Conservation (phyloP, 1,140 invertebrate species). For the Drosophila sulfurigaster region DNA sequence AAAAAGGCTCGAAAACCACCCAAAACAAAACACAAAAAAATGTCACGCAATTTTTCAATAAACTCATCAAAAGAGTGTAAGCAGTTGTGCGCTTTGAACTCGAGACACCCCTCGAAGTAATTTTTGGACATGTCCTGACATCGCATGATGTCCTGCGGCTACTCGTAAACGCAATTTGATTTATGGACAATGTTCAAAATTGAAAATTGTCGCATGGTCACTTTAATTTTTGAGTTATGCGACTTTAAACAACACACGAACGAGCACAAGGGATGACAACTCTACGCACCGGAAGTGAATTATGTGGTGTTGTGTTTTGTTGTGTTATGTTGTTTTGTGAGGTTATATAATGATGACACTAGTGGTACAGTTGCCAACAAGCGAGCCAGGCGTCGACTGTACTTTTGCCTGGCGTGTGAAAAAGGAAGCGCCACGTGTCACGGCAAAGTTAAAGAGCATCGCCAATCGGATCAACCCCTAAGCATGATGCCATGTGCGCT, state of each 20-base stretch:
- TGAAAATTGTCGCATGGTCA: conserved; percentile 81
- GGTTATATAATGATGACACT: conserved; percentile 71
- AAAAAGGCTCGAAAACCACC: conserved; percentile 56
- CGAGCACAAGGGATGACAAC: conserved; percentile 9
- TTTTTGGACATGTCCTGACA: neutral
- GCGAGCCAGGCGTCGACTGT: conserved; percentile 47
- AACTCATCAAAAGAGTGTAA: conserved; percentile 73
- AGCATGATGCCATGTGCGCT: conserved; percentile 4
- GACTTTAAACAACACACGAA: conserved; percentile 66
- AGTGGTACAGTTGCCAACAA: conserved; percentile 58
- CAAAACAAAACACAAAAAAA: conserved; percentile 50
- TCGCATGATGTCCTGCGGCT: conserved; percentile 52
- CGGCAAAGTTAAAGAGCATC: conserved; percentile 73
- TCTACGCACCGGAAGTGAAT: conserved; percentile 67
- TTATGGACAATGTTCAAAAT: conserved; percentile 77
- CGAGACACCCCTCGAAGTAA: conserved; percentile 26
- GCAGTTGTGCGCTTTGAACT: conserved; percentile 60
- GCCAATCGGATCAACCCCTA: conserved; percentile 50
- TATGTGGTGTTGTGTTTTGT: conserved; percentile 72
- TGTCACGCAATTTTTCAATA: conserved; percentile 71
- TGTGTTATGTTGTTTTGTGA: conserved; percentile 73
- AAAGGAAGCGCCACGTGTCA: conserved; percentile 64
- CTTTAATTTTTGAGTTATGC: conserved; percentile 82
- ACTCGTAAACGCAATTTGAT: conserved; percentile 78
- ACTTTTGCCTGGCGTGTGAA: conserved; percentile 72